Evolutionary conservation across 1,140 invertebrate species (phyloP).

Genomic region (Spodoptera frugiperda): DNA sequence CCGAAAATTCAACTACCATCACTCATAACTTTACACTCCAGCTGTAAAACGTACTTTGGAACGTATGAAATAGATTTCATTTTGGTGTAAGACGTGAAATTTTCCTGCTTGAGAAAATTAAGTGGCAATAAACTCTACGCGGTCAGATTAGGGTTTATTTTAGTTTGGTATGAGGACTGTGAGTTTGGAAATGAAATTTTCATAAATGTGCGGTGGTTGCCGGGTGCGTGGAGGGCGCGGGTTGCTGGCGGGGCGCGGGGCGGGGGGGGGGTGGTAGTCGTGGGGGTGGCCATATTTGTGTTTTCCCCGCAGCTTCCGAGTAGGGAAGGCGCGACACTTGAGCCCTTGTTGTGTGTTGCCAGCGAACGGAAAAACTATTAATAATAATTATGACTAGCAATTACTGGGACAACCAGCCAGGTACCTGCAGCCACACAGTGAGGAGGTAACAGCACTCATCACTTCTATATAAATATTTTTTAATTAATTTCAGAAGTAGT

Average conservation of each 20-base stretch:
- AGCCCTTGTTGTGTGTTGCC: conserved; percentile 64
- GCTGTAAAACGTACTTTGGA: conserved; percentile 61
- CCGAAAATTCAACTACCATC: conserved; percentile 73
- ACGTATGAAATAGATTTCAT: conserved; percentile 63
- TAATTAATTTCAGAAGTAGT: no score
- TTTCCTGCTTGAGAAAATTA: conserved; percentile 67
- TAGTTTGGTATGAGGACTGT: conserved; percentile 62
- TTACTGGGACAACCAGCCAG: conserved; percentile 34
- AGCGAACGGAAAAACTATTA: conserved; percentile 78
- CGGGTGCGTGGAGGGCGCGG: conserved; percentile 45
- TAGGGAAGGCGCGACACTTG: conserved; percentile 71
- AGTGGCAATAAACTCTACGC: conserved; percentile 70
- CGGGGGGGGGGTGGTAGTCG: conserved; percentile 42
- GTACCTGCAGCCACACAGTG: background rate
- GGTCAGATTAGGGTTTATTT: conserved; percentile 75
- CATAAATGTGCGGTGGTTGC: conserved; percentile 72
- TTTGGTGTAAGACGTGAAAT: conserved; percentile 59
- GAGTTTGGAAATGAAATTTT: conserved; percentile 81
- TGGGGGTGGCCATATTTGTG: conserved; percentile 66
- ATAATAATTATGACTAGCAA: conserved; percentile 76
- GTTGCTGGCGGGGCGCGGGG: conserved; percentile 37
- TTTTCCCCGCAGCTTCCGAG: conserved; percentile 74
- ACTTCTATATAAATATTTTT: no score
- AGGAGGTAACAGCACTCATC: background rate
- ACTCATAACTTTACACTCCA: conserved; percentile 62